Conservation (phyloP, 1,140 invertebrate species). For the Oppia nitens region DNA sequence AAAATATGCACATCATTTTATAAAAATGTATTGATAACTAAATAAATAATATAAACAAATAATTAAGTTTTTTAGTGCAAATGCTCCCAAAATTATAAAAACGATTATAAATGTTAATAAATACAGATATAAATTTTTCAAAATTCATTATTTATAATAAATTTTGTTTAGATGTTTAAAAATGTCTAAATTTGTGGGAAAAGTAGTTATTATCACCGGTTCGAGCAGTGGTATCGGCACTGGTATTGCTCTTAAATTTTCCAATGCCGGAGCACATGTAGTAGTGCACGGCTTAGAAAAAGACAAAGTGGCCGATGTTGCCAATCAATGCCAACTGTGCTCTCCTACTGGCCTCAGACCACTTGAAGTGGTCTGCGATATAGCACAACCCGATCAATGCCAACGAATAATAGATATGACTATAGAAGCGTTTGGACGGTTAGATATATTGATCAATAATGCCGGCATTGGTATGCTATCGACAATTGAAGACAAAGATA, state of each 20-base stretch:
- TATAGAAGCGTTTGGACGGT: neutral
- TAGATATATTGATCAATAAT: constrained; percentile 6
- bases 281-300: neutral
- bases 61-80: too few relatives aligned
- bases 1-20: too few relatives aligned
- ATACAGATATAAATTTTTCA: too few relatives aligned
- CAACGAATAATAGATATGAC: neutral
- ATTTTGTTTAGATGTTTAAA: too few relatives aligned
- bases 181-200: constrained; percentile 8
- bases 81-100: too few relatives aligned
- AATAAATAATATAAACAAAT: too few relatives aligned
- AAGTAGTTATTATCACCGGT: constrained; percentile 8
- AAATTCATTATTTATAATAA: too few relatives aligned
- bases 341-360: neutral
- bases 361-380: neutral
- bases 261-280: neutral
- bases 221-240: constrained; percentile 1
- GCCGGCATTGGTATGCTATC: neutral
- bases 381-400: neutral
- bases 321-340: neutral
- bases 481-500: neutral
- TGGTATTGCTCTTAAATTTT: neutral
- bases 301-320: neutral
- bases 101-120: too few relatives aligned
- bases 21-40: too few relatives aligned